Conservation (phyloP, 2,888 invertebrate species). For the Phalera bucephala region DNA sequence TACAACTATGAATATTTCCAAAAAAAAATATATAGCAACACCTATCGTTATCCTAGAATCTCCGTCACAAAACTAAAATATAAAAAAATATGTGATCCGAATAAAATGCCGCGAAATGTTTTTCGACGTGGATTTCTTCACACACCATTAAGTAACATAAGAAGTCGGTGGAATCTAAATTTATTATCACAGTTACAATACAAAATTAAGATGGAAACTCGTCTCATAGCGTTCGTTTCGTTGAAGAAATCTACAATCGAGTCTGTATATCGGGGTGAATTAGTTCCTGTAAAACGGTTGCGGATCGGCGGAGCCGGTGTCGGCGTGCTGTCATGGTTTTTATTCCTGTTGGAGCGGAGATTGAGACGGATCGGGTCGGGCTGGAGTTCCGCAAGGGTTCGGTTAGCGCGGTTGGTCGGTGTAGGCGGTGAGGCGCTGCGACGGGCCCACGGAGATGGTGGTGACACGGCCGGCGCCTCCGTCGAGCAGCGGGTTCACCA, state of each 20-base stretch:
- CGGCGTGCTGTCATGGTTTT: slow-evolving; percentile 46
- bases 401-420: slow-evolving; percentile 52
- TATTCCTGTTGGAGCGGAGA: slow-evolving; percentile 33
- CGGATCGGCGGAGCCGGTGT: slow-evolving; percentile 16
- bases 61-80: slow-evolving; percentile 66
- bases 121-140: slow-evolving; percentile 77
- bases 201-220: slow-evolving; percentile 72
- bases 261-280: slow-evolving; percentile 32
- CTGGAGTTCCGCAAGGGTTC: slow-evolving; percentile 11
- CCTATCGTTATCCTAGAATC: slow-evolving; percentile 56
- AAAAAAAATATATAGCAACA: slow-evolving; percentile 67
- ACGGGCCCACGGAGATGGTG: slow-evolving; percentile 73
- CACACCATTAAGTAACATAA: slow-evolving; percentile 62
- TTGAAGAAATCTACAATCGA: slow-evolving; percentile 79
- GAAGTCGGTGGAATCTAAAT: slow-evolving; percentile 78
- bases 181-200: slow-evolving; percentile 82
- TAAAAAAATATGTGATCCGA: slow-evolving; percentile 71
- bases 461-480: slow-evolving; percentile 75
- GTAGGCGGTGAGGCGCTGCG: slow-evolving; percentile 65
- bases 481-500: slow-evolving; percentile 75
- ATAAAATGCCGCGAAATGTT: slow-evolving; percentile 55
- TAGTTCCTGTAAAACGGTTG: slow-evolving; percentile 28
- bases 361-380: slow-evolving; percentile 21
- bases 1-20: slow-evolving; percentile 55
- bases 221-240: slow-evolving; percentile 62